Percentiles rank a stretch among this genome's conserved stretches.
These are phyloP conservation scores for Clanis bilineata DNA, from an alignment of 2,888 invertebrate species.

Conservation along the genomic window DNA sequence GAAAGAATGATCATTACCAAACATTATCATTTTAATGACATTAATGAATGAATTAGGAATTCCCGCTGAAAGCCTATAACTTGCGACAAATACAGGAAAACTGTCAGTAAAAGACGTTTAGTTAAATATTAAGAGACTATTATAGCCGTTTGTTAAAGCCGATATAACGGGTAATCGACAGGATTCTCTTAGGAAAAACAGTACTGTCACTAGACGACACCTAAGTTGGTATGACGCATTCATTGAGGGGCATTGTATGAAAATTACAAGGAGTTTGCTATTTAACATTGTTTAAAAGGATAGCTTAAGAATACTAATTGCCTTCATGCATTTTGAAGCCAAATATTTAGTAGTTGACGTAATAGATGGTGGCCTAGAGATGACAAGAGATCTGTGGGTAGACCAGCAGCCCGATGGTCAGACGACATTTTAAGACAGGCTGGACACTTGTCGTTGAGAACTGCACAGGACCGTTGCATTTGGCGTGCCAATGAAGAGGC, in stretches of 20 bases:
- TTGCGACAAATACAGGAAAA: conserved; percentile 27
- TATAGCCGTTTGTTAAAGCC: too few species aligned
- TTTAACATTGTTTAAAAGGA: not conserved
- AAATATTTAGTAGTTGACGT: not conserved
- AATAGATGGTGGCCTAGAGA: too few species aligned
- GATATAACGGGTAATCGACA: conserved; percentile 55
- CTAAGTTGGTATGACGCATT: not conserved
- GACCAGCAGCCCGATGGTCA: too few species aligned
- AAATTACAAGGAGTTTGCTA: not conserved
- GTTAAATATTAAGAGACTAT: conserved; percentile 61
- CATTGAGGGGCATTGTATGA: not conserved
- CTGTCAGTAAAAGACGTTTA: conserved; percentile 42
- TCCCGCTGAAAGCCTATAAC: conserved; percentile 1
- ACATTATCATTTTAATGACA: not conserved
- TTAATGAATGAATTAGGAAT: not conserved
- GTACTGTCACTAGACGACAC: not conserved
- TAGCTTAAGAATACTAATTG: not conserved
- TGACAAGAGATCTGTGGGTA: too few species aligned
- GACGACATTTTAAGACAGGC: too few species aligned
- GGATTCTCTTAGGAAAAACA: conserved; percentile 42
- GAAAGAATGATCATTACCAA: too few species aligned
- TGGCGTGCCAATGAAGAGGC: too few species aligned
- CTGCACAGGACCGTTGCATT: too few species aligned
- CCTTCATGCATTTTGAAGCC: not conserved
- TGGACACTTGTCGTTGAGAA: too few species aligned